phyloP scores from a whole-genome alignment of 2,888 invertebrate genomes.

The Mythimna lalbum region DNA sequence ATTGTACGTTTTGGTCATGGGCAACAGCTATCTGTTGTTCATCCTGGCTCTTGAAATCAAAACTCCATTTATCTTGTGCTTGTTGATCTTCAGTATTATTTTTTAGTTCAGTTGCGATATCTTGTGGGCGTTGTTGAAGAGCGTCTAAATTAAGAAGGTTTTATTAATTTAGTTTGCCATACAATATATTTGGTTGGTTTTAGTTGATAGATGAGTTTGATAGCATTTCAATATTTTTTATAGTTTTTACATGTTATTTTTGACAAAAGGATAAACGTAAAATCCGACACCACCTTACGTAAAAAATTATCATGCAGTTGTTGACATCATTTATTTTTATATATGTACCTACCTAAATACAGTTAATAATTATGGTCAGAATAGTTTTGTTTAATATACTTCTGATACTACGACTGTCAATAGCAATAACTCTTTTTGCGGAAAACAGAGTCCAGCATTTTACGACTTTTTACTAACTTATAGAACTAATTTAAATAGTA shows the following conservation, averaged over 20 bases:
- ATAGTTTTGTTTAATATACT: not conserved
- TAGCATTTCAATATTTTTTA: not conserved
- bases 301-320: conserved; percentile 1
- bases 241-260: not conserved
- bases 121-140: conserved; percentile 62
- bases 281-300: conserved; percentile 20
- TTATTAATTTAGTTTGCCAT: conserved; percentile 36
- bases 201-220: conserved; percentile 20
- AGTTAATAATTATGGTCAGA: not conserved
- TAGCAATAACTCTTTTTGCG: not conserved
- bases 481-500: not conserved
- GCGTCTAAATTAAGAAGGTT: conserved; percentile 65
- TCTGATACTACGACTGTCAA: not conserved
- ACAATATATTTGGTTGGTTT: not conserved
- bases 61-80: conserved; percentile 42
- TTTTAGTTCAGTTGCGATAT: conserved; percentile 37
- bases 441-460: not conserved
- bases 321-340: not conserved
- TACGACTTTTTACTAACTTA: not conserved
- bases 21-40: conserved; percentile 14
- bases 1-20: conserved; percentile 22
- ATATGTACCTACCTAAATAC: not conserved
- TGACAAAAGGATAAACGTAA: not conserved
- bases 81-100: conserved; percentile 37
- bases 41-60: conserved; percentile 12